Base-by-base conservation (phyloP, 2,113 vertebrate genomes). In the Theristicus caerulescens region DNA sequence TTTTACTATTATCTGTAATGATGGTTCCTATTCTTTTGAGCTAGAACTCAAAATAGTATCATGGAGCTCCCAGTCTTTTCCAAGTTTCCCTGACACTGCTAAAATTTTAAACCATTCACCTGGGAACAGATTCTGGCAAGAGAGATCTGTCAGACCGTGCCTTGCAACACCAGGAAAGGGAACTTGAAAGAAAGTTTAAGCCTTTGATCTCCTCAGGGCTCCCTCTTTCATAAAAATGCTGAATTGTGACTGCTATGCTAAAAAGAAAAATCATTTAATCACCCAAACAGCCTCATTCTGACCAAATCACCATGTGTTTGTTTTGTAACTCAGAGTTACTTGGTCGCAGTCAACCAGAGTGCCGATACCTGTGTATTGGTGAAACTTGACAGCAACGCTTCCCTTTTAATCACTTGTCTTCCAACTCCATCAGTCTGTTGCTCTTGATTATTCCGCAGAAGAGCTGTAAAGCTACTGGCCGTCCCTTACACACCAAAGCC, bases 141-240 rank as follows among this genome's bases (percentile, higher is more conserved):
- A 46, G 22, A 9, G 40, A 82, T 67, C 57, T 67, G 47, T 85
- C 77, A 64, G 34, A 64, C 36, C 44, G 22, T 67, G 69, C 17
- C 61, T 74, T 66, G 15, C 81, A 55, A 81, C 51, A 88, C 31
- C 55, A 92, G 29, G 21, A 80, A 94, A 72, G 27, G 22, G 15
- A 83, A 96, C 80, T 31, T 88, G 42, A 90, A 96, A 94, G 78
- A 42, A 88, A 88, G 32, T 46, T 72, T 81, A 90, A 73, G 64
- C 47, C 64, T 91, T 78, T 94, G 73, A 96, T 89, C 89, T 94
- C 81, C 44, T 76, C 73, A 79, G 42, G 52, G 16, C 47, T 67
- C 36, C 8, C 2, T 51, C 44, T 65, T 83, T 79, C 59, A 93
- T 61, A 88, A 85, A 94, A 95, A 67, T 22, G n/a, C 55, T 86